These are phyloP conservation scores for Aphrophora alni DNA, from an alignment of 2,888 invertebrate genomes.

Conservation along the genomic window DNA sequence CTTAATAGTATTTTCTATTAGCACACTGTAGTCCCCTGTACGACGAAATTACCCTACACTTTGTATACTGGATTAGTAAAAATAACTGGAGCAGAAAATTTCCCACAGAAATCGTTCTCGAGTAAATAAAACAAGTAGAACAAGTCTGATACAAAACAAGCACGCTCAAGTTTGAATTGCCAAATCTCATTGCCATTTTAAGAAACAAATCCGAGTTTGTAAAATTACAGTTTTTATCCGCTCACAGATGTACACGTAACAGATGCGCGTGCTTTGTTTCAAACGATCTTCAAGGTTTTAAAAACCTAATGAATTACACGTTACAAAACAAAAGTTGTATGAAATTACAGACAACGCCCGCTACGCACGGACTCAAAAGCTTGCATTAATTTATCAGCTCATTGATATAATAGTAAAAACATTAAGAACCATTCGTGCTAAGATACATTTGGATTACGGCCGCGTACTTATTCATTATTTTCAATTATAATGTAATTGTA, in stretches of 20 bases:
- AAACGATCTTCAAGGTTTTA: background rate
- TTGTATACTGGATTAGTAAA: no score
- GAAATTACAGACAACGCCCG: background rate
- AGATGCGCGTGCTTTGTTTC: background rate
- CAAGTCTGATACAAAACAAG: background rate
- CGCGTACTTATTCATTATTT: background rate
- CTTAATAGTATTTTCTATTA: no score
- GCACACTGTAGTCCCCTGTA: no score
- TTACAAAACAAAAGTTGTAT: background rate
- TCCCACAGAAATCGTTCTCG: no score
- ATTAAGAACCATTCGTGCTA: background rate
- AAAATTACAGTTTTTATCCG: background rate
- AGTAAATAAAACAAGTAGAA: no score
- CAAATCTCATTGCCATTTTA: background rate
- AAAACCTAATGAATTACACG: slow-evolving; percentile 9
- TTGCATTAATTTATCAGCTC: background rate
- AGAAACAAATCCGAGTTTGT: background rate
- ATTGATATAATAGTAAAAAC: background rate
- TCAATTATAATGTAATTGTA: slow-evolving; percentile 3
- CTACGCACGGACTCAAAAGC: background rate
- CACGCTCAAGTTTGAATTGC: background rate
- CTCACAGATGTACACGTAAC: background rate
- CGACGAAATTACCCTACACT: no score
- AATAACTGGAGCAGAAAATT: no score
- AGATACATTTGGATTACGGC: background rate